phyloP scores from a whole-genome alignment of 2,888 invertebrate genomes.

The Drosophila limbata region DNA sequence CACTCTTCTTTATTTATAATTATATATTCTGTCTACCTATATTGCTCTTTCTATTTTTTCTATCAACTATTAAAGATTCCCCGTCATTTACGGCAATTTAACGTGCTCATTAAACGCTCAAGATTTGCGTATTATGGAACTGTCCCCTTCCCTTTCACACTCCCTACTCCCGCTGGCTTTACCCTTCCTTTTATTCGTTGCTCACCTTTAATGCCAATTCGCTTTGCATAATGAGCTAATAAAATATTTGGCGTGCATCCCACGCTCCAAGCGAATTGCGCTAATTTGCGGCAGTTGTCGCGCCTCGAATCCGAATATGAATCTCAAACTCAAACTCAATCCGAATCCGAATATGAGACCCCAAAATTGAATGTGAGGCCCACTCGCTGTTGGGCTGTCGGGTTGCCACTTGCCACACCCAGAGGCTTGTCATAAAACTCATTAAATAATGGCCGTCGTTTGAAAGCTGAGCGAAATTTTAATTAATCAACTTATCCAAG shows the following conservation, averaged over 20 bases:
- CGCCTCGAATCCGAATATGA: slow-evolving; percentile 67
- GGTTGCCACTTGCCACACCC: slow-evolving; percentile 67
- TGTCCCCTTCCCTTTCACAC: background rate
- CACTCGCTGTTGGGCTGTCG: slow-evolving; percentile 27
- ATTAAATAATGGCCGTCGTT: slow-evolving; percentile 79
- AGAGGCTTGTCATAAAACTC: slow-evolving; percentile 70
- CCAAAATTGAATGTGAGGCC: slow-evolving; percentile 21
- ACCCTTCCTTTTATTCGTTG: slow-evolving; percentile 7
- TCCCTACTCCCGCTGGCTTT: slow-evolving; percentile 1
- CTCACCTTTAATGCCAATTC: slow-evolving; percentile 57
- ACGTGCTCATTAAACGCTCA: slow-evolving; percentile 41
- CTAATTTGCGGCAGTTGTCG: slow-evolving; percentile 82
- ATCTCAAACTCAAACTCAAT: slow-evolving; percentile 43
- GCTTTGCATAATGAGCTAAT: slow-evolving; percentile 81
- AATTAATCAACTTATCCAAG: slow-evolving; percentile 74
- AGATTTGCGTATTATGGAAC: slow-evolving; percentile 33
- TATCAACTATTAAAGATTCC: slow-evolving; percentile 15
- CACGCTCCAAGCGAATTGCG: slow-evolving; percentile 70
- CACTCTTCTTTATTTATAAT: too few species aligned
- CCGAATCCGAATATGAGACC: slow-evolving; percentile 27
- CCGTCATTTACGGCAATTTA: slow-evolving; percentile 47
- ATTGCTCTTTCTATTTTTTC: background rate
- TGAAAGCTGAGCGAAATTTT: slow-evolving; percentile 77
- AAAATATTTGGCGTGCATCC: slow-evolving; percentile 82
- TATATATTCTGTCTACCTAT: slow-evolving; percentile 6